A percentile compares a stretch with the other conserved stretches of the same genome.
phyloP scores from a whole-genome alignment of 2,797 vertebrate genomes.

The Chromobotia macracanthus region DNA sequence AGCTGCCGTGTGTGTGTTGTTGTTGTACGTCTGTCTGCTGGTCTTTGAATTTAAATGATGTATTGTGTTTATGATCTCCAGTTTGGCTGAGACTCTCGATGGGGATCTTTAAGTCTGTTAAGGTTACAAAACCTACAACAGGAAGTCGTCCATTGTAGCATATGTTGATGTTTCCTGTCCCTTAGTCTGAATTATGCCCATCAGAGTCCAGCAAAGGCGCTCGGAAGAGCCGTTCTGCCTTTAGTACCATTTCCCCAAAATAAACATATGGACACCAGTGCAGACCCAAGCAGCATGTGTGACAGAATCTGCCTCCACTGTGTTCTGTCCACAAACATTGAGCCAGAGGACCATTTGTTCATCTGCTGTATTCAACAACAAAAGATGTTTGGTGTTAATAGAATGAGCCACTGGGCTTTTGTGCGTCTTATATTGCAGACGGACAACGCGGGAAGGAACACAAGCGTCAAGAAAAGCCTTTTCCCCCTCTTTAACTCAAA shows the following conservation, averaged over 20 bases:
- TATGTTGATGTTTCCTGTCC: too few species aligned
- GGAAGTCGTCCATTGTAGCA: too few species aligned
- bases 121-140: too few species aligned
- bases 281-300: too few species aligned
- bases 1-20: conserved; percentile 44
- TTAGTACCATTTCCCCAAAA: too few species aligned
- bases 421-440: conserved; percentile 95
- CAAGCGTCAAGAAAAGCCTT: conserved; percentile 99
- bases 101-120: too few species aligned
- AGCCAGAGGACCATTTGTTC: conserved; percentile 53
- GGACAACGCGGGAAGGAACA: conserved; percentile 94
- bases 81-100: too few species aligned
- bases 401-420: conserved; percentile 77
- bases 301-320: conserved; percentile 35
- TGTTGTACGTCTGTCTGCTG: conserved; percentile 46
- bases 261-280: too few species aligned
- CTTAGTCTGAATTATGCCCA: too few species aligned
- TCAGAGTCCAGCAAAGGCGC: too few species aligned
- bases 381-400: conserved; percentile 70
- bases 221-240: too few species aligned
- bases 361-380: conserved; percentile 60
- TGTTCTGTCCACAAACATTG: conserved; percentile 51
- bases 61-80: not conserved
- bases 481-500: conserved; percentile 99
- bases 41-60: conserved; percentile 21